Evolutionary conservation across 2,888 invertebrate species (phyloP).

Genomic region (Apotomis capreana): DNA sequence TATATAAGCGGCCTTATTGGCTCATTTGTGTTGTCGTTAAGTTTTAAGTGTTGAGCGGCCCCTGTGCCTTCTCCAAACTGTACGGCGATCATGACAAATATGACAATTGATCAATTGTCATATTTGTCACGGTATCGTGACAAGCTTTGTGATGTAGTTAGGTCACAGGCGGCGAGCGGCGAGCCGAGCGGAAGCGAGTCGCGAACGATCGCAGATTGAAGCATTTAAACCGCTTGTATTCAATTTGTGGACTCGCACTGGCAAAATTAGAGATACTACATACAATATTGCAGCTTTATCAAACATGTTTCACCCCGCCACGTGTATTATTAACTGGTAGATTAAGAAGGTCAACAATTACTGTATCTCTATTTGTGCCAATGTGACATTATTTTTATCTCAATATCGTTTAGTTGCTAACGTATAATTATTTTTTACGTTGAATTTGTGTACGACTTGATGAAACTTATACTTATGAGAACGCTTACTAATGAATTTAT

Average conservation of each 20-base stretch:
- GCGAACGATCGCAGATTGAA: conserved; percentile 61
- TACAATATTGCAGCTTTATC: conserved; percentile 30
- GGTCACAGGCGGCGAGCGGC: conserved; percentile 6
- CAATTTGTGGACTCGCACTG: conserved; percentile 31
- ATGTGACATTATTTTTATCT: conserved; percentile 40
- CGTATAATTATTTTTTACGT: conserved; percentile 39
- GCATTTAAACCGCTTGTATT: conserved; percentile 67
- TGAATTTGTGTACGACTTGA: conserved; percentile 29
- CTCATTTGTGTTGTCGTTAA: conserved; percentile 63
- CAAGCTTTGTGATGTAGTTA: not conserved
- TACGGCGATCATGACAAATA: conserved; percentile 8
- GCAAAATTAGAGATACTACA: conserved; percentile 38
- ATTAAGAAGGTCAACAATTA: conserved; percentile 36
- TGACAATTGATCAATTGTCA: not conserved
- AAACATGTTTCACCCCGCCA: not conserved
- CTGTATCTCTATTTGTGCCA: conserved; percentile 38
- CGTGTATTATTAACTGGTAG: conserved; percentile 15
- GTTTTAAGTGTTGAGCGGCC: conserved; percentile 54
- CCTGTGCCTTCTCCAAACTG: not conserved
- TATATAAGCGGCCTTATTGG: conserved; percentile 63
- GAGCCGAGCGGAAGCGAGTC: conserved; percentile 52
- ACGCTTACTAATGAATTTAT: conserved; percentile 34
- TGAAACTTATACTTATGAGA: conserved; percentile 38
- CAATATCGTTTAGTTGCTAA: conserved; percentile 40
- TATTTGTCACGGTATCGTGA: conserved; percentile 8